Conservation (phyloP, 2,888 invertebrate genomes). For the Oxystoma pomonae region DNA sequence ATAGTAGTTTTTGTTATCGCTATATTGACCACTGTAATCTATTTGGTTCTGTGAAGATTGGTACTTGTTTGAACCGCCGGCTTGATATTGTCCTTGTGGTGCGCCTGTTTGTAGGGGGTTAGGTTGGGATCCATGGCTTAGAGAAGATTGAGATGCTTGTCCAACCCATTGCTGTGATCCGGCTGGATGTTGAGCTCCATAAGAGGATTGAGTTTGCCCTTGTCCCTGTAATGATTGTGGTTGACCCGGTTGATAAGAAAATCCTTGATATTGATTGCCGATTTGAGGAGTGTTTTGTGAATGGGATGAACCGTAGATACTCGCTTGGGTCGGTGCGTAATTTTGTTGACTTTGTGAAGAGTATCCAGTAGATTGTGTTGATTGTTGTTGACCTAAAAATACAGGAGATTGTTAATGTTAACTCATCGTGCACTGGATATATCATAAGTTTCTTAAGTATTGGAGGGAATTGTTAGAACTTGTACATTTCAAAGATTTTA, state of each 20-base stretch:
- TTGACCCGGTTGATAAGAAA: constrained; percentile 1
- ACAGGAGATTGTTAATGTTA: too few relatives aligned
- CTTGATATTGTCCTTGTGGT: constrained; percentile 13
- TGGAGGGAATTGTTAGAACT: too few relatives aligned
- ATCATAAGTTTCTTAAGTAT: too few relatives aligned
- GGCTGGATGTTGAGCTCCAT: constrained; percentile 2
- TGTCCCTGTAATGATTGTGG: constrained; percentile 3
- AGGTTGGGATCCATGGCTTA: background rate
- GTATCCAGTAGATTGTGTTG: too few relatives aligned
- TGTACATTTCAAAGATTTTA: too few relatives aligned
- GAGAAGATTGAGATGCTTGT: background rate
- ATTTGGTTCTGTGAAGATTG: constrained; percentile 19
- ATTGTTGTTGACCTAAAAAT: too few relatives aligned
- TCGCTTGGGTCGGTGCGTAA: too few relatives aligned
- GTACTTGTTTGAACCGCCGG: constrained; percentile 2
- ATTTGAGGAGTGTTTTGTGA: too few relatives aligned
- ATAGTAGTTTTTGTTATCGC: constrained; percentile 25
- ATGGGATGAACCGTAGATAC: too few relatives aligned
- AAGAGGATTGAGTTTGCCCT: background rate
- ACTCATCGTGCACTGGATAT: too few relatives aligned
- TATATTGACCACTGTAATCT: constrained; percentile 28
- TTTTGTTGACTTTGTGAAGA: too few relatives aligned
- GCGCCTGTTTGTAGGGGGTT: background rate
- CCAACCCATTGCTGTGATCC: background rate
- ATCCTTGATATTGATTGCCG: background rate